A percentile compares a stretch with the other conserved stretches of the same genome.
phyloP scores from a whole-genome alignment of 1,140 invertebrate species.

The Caenorhabditis latens region DNA sequence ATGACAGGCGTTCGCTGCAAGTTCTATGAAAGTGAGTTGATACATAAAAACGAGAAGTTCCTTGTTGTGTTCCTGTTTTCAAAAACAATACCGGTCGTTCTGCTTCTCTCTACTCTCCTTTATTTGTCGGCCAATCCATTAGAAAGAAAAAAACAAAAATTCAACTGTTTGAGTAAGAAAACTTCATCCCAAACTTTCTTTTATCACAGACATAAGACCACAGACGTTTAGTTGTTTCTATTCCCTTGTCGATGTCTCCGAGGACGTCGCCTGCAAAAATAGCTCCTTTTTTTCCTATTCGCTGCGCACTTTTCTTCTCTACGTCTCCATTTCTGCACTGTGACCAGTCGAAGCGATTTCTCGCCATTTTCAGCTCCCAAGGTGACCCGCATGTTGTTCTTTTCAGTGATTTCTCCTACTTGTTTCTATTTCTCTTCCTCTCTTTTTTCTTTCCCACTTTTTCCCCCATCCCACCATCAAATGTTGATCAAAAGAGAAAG shows the following conservation, averaged over 20 bases:
- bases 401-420: conserved; percentile 5
- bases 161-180: too few species aligned
- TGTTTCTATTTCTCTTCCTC: not conserved
- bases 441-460: not conserved
- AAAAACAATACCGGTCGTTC: not conserved
- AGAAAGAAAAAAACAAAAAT: too few species aligned
- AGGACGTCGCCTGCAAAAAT: not conserved
- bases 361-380: conserved; percentile 48
- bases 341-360: conserved; percentile 17
- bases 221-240: not conserved
- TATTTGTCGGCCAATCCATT: too few species aligned
- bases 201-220: too few species aligned
- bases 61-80: not conserved
- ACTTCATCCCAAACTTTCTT: not conserved
- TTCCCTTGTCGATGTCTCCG: not conserved
- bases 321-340: not conserved
- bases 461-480: not conserved
- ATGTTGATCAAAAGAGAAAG: conserved; percentile 29
- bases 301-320: conserved; percentile 27
- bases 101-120: not conserved
- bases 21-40: not conserved
- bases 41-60: not conserved
- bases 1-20: not conserved
- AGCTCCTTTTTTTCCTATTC: not conserved
- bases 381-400: not conserved